Conservation (phyloP, 2,797 vertebrate genomes). For the Lagodon rhomboides region DNA sequence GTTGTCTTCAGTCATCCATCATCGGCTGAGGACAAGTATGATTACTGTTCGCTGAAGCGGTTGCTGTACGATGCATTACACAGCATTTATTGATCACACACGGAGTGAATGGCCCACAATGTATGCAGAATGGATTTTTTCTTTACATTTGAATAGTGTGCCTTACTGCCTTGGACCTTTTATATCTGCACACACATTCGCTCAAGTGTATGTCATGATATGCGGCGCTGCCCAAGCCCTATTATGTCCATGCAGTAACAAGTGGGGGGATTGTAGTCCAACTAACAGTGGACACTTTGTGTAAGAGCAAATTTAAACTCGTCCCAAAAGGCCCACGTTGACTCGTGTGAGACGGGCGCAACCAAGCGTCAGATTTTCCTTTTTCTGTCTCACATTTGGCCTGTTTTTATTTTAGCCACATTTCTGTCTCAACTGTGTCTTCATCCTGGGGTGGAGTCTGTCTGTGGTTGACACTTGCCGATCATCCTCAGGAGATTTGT, state of each 20-base stretch:
- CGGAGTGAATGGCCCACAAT: constrained; percentile 39
- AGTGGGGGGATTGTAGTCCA: constrained; percentile 11
- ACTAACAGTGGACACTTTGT: constrained; percentile 22
- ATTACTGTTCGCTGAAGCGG: constrained; percentile 36
- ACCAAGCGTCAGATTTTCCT: not conserved
- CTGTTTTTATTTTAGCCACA: not conserved
- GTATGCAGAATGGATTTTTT: constrained; percentile 60
- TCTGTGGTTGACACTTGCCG: constrained; percentile 8
- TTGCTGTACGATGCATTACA: constrained; percentile 38
- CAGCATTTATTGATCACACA: constrained; percentile 62
- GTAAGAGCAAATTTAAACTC: constrained; percentile 12
- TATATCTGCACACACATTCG: constrained; percentile 22
- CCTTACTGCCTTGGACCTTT: constrained; percentile 17
- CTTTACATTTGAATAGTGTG: constrained; percentile 40
- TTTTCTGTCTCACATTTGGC: not conserved
- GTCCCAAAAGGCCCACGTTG: constrained; percentile 12
- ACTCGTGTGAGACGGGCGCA: constrained; percentile 5
- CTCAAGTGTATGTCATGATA: constrained; percentile 13
- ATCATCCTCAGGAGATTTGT: constrained; percentile 15
- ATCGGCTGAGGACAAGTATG: constrained; percentile 31
- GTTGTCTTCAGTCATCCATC: constrained; percentile 31
- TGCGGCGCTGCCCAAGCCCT: constrained; percentile 1
- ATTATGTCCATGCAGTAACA: constrained; percentile 25
- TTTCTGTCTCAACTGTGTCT: constrained; percentile 19
- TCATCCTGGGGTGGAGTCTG: constrained; percentile 33